These are phyloP conservation scores for Calliscelio sp. DNA, from an alignment of 2,888 invertebrate species.

Conservation along the genomic window DNA sequence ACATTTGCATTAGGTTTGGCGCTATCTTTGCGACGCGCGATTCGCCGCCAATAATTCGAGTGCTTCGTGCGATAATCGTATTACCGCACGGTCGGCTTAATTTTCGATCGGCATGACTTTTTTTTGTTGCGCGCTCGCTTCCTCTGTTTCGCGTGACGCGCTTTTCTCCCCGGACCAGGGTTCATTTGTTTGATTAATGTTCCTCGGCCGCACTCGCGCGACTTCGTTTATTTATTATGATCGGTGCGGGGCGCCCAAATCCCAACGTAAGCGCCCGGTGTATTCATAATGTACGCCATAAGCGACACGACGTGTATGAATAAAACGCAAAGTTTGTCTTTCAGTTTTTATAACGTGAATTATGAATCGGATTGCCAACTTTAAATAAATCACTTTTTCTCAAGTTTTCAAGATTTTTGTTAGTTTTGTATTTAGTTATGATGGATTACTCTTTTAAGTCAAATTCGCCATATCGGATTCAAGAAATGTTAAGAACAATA, in stretches of 20 bases:
- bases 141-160: slow-evolving; percentile 46
- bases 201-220: neutral
- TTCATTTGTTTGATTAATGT: slow-evolving; percentile 48
- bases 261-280: slow-evolving; percentile 1
- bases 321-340: neutral
- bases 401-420: neutral
- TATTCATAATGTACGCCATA: slow-evolving; percentile 14
- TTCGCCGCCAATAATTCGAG: slow-evolving; percentile 35
- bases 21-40: slow-evolving; percentile 9
- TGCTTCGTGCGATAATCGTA: slow-evolving; percentile 43
- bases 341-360: neutral
- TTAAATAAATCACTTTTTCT: neutral
- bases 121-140: neutral
- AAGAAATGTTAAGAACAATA: too few relatives aligned
- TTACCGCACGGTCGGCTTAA: slow-evolving; percentile 25
- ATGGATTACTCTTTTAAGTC: too few relatives aligned
- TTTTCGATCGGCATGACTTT: slow-evolving; percentile 43
- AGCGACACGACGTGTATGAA: neutral
- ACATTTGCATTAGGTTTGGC: slow-evolving; percentile 13
- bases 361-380: slow-evolving; percentile 1
- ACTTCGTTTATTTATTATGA: slow-evolving; percentile 37
- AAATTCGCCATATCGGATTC: too few relatives aligned
- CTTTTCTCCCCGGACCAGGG: slow-evolving; percentile 2
- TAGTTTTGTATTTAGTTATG: too few relatives aligned
- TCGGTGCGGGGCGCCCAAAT: slow-evolving; percentile 20